A percentile compares a stretch with the other conserved stretches of the same genome.
These are phyloP conservation scores for Corydoras maculifer DNA, from an alignment of 2,113 vertebrate species.

Conservation along the genomic window DNA sequence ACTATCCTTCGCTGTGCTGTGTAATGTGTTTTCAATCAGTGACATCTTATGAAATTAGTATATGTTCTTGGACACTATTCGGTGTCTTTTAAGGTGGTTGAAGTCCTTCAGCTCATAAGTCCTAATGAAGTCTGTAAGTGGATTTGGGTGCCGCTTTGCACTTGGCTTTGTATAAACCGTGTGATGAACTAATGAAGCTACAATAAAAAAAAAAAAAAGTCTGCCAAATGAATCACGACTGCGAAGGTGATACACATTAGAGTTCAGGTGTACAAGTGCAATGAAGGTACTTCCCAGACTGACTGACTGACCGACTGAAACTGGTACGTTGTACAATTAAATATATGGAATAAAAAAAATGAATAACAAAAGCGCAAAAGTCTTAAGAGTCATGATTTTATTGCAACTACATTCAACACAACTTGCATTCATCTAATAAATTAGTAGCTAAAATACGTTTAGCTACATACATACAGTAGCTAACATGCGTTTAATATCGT, in stretches of 20 bases:
- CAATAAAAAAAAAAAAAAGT: neutral
- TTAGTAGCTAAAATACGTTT: no score
- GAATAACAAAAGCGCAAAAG: neutral
- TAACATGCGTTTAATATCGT: no score
- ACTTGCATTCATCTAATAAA: neutral
- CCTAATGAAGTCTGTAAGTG: neutral
- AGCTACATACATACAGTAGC: no score
- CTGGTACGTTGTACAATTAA: neutral
- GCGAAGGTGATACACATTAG: neutral
- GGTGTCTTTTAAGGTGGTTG: no score
- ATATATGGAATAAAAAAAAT: neutral
- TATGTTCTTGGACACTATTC: no score
- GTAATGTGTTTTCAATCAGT: no score
- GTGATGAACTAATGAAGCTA: neutral
- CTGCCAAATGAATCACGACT: neutral
- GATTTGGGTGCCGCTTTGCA: neutral
- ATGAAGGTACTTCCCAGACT: neutral
- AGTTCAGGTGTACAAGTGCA: neutral
- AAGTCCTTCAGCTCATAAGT: no score
- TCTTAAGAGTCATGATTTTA: constrained; percentile 18
- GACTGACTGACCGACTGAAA: neutral
- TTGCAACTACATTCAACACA: constrained; percentile 12
- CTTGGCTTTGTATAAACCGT: neutral
- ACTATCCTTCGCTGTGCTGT: no score
- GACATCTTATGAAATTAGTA: no score